Evolutionary conservation across 30 jellyfish, hydroid and myxozoan genomes (phyloP).

Genomic region (Aurelia sp.): DNA sequence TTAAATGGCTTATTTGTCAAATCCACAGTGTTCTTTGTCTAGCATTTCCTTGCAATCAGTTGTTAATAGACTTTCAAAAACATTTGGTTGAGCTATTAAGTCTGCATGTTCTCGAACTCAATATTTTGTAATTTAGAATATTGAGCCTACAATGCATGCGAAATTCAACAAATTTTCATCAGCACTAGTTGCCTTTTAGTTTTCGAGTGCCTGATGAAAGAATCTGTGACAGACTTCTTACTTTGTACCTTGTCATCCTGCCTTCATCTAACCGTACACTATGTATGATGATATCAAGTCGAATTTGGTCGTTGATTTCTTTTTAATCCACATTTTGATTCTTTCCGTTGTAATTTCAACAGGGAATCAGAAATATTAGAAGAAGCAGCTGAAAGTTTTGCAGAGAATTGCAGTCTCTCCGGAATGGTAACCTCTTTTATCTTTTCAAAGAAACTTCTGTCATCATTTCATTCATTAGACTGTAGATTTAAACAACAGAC

Average conservation of each 20-base stretch:
- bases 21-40: neutral
- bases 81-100: neutral
- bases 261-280: too few relatives aligned
- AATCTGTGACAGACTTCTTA: neutral
- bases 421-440: neutral
- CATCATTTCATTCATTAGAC: too few relatives aligned
- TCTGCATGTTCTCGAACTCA: slow-evolving; percentile 14
- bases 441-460: too few relatives aligned
- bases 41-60: neutral
- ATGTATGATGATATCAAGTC: too few relatives aligned
- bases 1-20: too few relatives aligned
- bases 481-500: too few relatives aligned
- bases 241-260: neutral
- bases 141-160: slow-evolving; percentile 18
- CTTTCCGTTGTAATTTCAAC: too few relatives aligned
- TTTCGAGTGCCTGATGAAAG: neutral
- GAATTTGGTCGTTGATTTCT: too few relatives aligned
- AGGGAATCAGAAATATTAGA: too few relatives aligned
- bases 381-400: too few relatives aligned
- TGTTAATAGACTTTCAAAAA: neutral
- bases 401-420: neutral
- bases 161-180: neutral
- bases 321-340: too few relatives aligned
- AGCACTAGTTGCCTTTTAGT: neutral
- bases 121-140: neutral